A percentile compares a stretch with the other conserved stretches of the same genome.
Evolutionary conservation across 2,888 invertebrate genomes (phyloP).

Genomic region (Peribatodes rhomboidaria): DNA sequence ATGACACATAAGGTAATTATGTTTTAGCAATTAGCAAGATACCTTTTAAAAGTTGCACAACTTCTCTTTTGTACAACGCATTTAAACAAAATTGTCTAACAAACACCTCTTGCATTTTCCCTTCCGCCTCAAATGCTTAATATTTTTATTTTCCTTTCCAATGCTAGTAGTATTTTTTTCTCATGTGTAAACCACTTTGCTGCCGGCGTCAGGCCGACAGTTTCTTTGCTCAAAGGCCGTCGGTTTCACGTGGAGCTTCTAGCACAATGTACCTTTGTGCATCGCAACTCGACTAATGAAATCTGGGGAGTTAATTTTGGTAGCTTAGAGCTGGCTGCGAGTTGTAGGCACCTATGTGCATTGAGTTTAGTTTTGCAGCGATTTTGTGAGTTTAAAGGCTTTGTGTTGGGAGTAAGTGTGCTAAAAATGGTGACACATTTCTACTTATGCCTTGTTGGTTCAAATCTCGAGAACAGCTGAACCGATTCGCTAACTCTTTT

Average conservation of each 20-base stretch:
- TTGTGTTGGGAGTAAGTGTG: no score
- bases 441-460: no score
- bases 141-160: constrained; percentile 39
- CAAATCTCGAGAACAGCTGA: no score
- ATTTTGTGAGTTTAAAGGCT: constrained; percentile 4
- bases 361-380: constrained; percentile 9
- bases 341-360: constrained; percentile 6
- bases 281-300: constrained; percentile 50
- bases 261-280: constrained; percentile 61
- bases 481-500: no score
- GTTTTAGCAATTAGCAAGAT: no score
- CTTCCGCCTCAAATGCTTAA: not conserved
- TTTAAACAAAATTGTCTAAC: not conserved
- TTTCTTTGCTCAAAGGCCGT: constrained; percentile 76
- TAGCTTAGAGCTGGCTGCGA: constrained; percentile 29
- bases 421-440: no score
- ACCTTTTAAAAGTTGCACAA: not conserved
- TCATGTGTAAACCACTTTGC: constrained; percentile 67
- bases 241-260: constrained; percentile 58
- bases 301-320: constrained; percentile 48
- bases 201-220: constrained; percentile 63
- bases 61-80: not conserved
- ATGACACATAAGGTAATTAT: no score
- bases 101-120: not conserved
- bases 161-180: constrained; percentile 37